Evolutionary conservation across 2,113 vertebrate genomes (phyloP), one percentile per base, ranked within the genome.

Genomic region (Sceloporus tristichus): DNA sequence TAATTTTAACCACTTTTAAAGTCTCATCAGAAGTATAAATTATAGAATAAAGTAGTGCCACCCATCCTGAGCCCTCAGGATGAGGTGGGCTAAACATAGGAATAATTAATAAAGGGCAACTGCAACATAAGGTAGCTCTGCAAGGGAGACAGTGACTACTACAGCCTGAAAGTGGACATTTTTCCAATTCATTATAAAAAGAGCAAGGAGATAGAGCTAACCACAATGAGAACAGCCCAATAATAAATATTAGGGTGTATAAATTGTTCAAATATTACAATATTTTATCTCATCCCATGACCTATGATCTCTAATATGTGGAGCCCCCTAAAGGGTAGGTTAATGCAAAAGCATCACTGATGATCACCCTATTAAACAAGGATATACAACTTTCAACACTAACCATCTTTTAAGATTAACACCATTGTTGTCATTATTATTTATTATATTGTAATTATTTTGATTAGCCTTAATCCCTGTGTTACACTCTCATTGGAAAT

Each of bases 21-120:
- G 80, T 9, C 59, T 83, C 23, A 83, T 76, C 53, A 54, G 62
- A 70, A 78, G 16, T 83, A 78, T 88, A 78, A 88, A 88, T 88
- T 88, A 88, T 88, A 86, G 85, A 79, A 86, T 68, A 84, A 88
- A 84, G 87, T 59, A 78, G 62, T 56, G 74, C 74, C 87, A 88
- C 74, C 81, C 23, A 78, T 84, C 75, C 65, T 76, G 81, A 84
- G 23, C 53, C 87, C 87, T 88, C 87, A 88, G 87, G 87, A 78
- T 78, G 87, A 83, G 87, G 81, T 56, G 25, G 81, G 74, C 65
- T 78, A 84, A 84, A 70, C 62, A 59, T 2, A 88, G 80, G 78
- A 88, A 88, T 88, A 84, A 88, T 88, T 88, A 84, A 88, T 84
- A 84, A 88, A 88, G 87, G 87, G 87, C 87, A 88, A 54, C 34